A percentile compares a stretch with the other conserved stretches of the same genome.
These are phyloP conservation scores for Leptoclinus maculatus DNA, from an alignment of 2,797 vertebrate species.

Conservation along the genomic window DNA sequence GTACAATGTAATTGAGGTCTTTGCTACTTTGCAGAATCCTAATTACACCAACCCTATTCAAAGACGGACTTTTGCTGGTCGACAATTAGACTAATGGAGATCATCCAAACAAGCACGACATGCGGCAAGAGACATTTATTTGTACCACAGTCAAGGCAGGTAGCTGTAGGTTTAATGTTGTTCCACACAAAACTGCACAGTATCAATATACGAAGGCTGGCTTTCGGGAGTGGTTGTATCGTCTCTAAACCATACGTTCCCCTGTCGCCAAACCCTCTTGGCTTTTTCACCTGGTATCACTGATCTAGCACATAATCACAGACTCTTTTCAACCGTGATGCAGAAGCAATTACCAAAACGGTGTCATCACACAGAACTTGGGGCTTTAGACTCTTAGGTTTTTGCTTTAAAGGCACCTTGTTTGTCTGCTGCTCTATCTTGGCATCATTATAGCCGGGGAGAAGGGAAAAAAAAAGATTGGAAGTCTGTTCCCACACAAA, in stretches of 20 bases:
- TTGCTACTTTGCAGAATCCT: slow-evolving; percentile 11
- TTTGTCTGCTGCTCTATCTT: slow-evolving; percentile 5
- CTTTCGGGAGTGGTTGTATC: not conserved
- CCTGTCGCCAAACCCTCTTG: not conserved
- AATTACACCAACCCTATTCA: slow-evolving; percentile 7
- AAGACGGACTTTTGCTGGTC: not conserved
- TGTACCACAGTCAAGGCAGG: not conserved
- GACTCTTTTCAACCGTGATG: not conserved
- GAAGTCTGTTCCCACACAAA: slow-evolving; percentile 4
- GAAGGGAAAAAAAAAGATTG: not conserved
- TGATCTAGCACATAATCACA: not conserved
- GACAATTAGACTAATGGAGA: slow-evolving; percentile 9
- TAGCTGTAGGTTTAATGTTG: not conserved
- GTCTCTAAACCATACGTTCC: not conserved
- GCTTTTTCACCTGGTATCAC: not conserved
- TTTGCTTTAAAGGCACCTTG: not conserved
- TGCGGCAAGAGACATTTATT: not conserved
- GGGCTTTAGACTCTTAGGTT: not conserved
- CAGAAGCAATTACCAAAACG: not conserved
- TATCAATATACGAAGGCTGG: not conserved
- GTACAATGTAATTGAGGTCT: not conserved
- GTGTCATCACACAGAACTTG: not conserved
- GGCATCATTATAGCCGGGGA: not conserved
- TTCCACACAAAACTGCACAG: not conserved
- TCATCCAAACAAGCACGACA: not conserved